Evolutionary conservation across 2,113 vertebrate species (phyloP), one percentile per base, ranked within the genome.

Genomic region (Kryptolebias marmoratus): DNA sequence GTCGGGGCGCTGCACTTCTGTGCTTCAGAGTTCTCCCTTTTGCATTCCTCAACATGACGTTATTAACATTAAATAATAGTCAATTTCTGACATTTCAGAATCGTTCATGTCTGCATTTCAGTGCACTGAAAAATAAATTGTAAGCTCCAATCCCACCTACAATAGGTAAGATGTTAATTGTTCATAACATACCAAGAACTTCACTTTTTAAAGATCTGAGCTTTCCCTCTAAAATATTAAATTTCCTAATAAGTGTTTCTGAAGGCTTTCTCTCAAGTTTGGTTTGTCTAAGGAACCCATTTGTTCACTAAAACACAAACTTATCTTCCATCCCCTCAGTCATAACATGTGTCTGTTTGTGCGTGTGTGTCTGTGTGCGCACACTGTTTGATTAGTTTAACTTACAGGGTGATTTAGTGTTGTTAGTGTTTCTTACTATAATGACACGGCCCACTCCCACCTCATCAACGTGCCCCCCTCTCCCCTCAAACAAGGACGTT

Each of bases 321-420:
- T 67, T 75, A 84, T 89, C 87, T 83, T 11, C 31, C 59, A 42
- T 71, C 69, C 79, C 75, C 77, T 84, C 83, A 79, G 44, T 62
- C 73, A 49, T 59, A 82, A 73, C 50, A 39, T 59, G 63, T 70
- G 76, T 64, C 54, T 81, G 66, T 80, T 61, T 79, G 61, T 83
- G 59, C 69, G 69, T 71, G 75, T 61, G 71, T 74, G 65, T 36
- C 60, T 83, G 59, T 71, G 71, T 71, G 75, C 58, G 71, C 72
- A 63, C 39, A 63, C 48, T 14, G 66, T 81, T 77, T 68, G 80
- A 89, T 79, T 72, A 76, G 79, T 86, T 86, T 83, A 86, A 82
- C 78, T 90, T 84, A 69, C 50, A 67, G 62, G 70, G 75, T 87
- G 86, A 92, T 92, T 89, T 88, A 90, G 64, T 79, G 79, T 67